phyloP scores from a whole-genome alignment of 2,888 invertebrate species.

The Hymenopus coronatus region DNA sequence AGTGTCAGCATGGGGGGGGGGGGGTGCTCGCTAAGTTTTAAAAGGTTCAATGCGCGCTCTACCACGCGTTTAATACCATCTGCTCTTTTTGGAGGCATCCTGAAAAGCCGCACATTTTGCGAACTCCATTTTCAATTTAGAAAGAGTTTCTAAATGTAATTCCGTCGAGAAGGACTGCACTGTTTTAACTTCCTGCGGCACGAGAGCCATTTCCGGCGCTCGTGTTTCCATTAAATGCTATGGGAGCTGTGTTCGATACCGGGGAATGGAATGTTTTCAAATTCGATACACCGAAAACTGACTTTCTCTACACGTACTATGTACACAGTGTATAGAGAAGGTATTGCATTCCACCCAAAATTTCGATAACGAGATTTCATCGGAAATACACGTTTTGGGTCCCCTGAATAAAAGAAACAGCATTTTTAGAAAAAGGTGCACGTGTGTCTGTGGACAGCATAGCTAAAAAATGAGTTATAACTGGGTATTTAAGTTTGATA shows the following conservation, averaged over 20 bases:
- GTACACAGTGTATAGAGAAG: too few relatives aligned
- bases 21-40: neutral
- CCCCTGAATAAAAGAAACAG: too few relatives aligned
- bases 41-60: neutral
- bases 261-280: neutral
- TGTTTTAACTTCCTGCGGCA: neutral
- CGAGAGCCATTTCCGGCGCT: neutral
- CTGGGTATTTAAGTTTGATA: too few relatives aligned
- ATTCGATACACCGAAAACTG: neutral
- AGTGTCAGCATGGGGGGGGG: neutral
- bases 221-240: neutral
- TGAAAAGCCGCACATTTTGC: neutral
- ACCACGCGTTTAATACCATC: neutral
- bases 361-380: too few relatives aligned
- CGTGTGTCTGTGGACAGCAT: too few relatives aligned
- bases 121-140: conserved; percentile 6
- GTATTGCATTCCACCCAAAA: too few relatives aligned
- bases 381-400: too few relatives aligned
- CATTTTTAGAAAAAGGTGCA: too few relatives aligned
- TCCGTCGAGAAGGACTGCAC: neutral
- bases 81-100: neutral
- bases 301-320: too few relatives aligned
- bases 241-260: neutral
- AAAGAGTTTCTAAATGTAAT: conserved; percentile 8
- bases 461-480: too few relatives aligned